Evolutionary conservation across 2,888 invertebrate species (phyloP), one percentile per base, ranked within the genome.

Genomic region (Elaeidobius kamerunicus): DNA sequence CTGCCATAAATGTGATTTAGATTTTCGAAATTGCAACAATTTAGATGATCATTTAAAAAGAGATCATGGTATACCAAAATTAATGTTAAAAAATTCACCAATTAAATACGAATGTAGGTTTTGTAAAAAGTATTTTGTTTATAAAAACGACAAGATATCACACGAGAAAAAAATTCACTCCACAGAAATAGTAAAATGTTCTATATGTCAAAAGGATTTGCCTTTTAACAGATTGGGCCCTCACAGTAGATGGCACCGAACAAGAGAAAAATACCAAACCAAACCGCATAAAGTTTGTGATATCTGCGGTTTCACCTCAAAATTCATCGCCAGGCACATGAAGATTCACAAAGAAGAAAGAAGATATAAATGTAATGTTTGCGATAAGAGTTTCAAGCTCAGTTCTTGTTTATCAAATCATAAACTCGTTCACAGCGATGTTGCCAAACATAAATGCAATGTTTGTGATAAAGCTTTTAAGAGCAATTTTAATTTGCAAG

Each of bases 381-480:
- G 78, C 58, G 68, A 64, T 52, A 77, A 78, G 55, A 67, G 74
- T 1, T 77, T 78, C 43, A 62, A 59, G 34, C 59, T 59, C 4
- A 50, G 56, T 2, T 57, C 49, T 32, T 58, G 57, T 5, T 44
- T 51, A 3, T 39, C 28, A n/a, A 44, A 39, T 20, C 63, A 63
- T 27, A 57, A 56, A 55, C 28, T 60, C 15, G 61, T 60, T 12
- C 77, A 77, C 41, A 74, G 69, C 44, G 72, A 73, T 0, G 71
- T 69, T 0, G 76, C 73, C 52, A 73, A 75, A 14, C 67, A 69
- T 44, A 73, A 75, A 12, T 78, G 78, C 51, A 66, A 63, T 49
- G 75, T 69, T 47, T 78, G 78, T 57, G 68, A 65, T 52, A 77
- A 78, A 55, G 67, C 75, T 1, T 77, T 78, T 42, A 62, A 60